phyloP scores from a whole-genome alignment of 2,888 invertebrate genomes.

The Drosophila eohydei region DNA sequence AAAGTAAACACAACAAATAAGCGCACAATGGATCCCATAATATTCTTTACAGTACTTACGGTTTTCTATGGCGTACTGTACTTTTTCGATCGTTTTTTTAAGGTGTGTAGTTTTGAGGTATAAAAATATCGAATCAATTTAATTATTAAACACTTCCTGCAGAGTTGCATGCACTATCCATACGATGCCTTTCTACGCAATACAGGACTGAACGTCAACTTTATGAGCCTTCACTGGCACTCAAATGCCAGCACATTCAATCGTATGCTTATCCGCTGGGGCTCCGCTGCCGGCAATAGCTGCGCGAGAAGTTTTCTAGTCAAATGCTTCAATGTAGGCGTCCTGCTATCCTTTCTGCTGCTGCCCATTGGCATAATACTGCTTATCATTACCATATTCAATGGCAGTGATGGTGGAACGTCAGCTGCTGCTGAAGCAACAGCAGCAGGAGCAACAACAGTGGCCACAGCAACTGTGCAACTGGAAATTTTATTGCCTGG shows the following conservation, averaged over 20 bases:
- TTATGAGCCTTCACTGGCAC: conserved; percentile 91
- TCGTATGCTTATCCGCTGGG: conserved; percentile 90
- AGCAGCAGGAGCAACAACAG: background rate
- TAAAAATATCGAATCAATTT: background rate
- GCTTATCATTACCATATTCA: conserved; percentile 86
- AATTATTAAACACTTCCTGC: conserved; percentile 49
- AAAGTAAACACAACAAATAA: conserved; percentile 7
- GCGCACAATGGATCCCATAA: conserved; percentile 88
- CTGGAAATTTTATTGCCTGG: conserved; percentile 92
- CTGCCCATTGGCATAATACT: conserved; percentile 89
- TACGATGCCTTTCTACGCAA: conserved; percentile 91
- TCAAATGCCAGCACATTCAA: conserved; percentile 90
- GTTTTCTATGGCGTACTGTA: conserved; percentile 89
- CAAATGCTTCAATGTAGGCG: conserved; percentile 91
- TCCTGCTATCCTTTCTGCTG: conserved; percentile 87
- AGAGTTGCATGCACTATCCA: conserved; percentile 94
- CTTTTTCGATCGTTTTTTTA: conserved; percentile 93
- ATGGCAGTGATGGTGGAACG: conserved; percentile 72
- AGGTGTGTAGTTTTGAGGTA: conserved; percentile 86
- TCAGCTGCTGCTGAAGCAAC: conserved; percentile 5
- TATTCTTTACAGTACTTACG: conserved; percentile 87
- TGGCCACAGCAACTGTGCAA: conserved; percentile 48
- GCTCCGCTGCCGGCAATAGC: conserved; percentile 86
- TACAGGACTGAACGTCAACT: conserved; percentile 90
- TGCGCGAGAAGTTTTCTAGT: conserved; percentile 76